Evolutionary conservation across 2,113 vertebrate genomes (phyloP), one percentile per base, ranked within the genome.

Genomic region (Aldabrachelys gigantea): DNA sequence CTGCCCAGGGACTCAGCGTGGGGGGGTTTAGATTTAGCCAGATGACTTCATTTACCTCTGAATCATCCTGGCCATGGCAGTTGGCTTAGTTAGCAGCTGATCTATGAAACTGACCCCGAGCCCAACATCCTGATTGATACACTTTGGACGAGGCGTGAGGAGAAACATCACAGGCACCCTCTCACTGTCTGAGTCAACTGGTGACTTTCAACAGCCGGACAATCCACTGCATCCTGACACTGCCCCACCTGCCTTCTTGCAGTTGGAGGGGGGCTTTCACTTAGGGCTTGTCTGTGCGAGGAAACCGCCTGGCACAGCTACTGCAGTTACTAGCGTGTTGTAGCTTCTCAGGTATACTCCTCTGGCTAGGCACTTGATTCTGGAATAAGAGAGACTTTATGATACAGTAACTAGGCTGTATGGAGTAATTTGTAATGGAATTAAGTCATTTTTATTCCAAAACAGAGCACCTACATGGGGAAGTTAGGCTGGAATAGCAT

Each of bases 31-130:
- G 31, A 89, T 35, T 0, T 86, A 19, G 81, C 31, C 85, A 6
- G 21, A 2, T 96, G 94, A 97, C 92, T 89, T 96, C 95, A 97
- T 88, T 89, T 91, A 4, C n/a, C 88, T 35, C 89, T 94, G 96
- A 96, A 89, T 96, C 97, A 96, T n/a, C 89, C 75, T 3, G 62
- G 21, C 83, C 80, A 87, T 2, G 88, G 91, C 91, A 50, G 88
- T 82, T 76, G 0, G 95, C 85, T 85, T 75, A 86, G 62, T 41
- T 41, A 10, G 81, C 89, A 0, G 2, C 85, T 82, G 90, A 6
- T 47, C 1, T 1, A 54, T 0, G 2, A 89, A 53, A 91, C 52
- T 0, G 14, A 38, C 76, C 2, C 27, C 25, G 27, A 7, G 11
- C 11, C 41, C 44, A 47, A 29, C 41, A 78, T 24, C 24, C 44